phyloP scores from a whole-genome alignment of 2,797 vertebrate species.

The Bradypodion ventrale region DNA sequence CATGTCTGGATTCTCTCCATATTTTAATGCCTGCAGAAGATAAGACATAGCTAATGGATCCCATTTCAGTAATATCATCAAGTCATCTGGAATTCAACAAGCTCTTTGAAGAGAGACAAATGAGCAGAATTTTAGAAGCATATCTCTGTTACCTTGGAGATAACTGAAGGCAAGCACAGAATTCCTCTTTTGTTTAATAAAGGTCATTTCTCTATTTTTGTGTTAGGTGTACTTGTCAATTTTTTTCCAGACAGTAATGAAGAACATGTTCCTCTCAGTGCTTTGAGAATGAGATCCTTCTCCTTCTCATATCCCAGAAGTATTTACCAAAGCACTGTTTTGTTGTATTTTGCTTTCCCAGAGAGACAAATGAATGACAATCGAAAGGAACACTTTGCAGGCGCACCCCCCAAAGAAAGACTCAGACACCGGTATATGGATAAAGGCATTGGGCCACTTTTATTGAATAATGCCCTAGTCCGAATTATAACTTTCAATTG shows the following conservation, averaged over 20 bases:
- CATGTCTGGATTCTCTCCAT: no score
- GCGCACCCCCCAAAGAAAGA: no score
- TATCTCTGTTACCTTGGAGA: not conserved
- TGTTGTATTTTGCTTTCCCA: constrained; percentile 25
- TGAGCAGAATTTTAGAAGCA: not conserved
- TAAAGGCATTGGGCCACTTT: no score
- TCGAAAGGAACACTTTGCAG: constrained; percentile 42
- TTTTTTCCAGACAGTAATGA: not conserved
- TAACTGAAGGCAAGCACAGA: not conserved
- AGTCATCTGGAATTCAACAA: not conserved
- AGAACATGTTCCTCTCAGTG: constrained; percentile 1
- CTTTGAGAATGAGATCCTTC: constrained; percentile 23
- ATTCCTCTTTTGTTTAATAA: not conserved
- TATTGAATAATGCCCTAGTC: no score
- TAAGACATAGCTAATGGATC: no score
- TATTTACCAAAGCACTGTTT: constrained; percentile 23
- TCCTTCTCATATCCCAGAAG: constrained; percentile 28
- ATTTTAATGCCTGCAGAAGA: no score
- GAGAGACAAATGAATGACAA: constrained; percentile 40
- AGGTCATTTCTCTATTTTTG: not conserved
- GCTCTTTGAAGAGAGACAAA: not conserved
- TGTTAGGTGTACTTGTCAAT: not conserved
- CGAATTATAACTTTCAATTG: no score
- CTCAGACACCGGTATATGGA: no score
- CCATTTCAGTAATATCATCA: not conserved